Base-by-base conservation (phyloP, 2,888 invertebrate genomes). In the Ophion costatus region DNA sequence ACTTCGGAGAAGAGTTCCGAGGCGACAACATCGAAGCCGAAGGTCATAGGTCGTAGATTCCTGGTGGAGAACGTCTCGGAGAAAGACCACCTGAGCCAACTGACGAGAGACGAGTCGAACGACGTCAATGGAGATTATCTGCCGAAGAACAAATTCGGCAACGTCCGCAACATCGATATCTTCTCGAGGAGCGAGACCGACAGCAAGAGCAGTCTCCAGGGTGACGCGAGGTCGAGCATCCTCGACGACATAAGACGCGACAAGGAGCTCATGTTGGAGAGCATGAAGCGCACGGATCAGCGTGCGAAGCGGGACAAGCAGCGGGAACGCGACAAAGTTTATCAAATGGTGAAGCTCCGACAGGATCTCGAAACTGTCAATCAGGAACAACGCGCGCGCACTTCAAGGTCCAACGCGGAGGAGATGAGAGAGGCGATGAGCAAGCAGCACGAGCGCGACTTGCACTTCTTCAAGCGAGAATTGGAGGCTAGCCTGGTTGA, bases 401-500 rank as follows among this genome's bases (percentile, higher is more conserved):
- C 81, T 29, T 83, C 88, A 64, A 73, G 80, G 0, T 29, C 59
- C 0, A 79, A 71, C 38, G n/a, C 95, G 95, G 90, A 94, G 2
- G 92, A 93, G 29, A 89, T 91, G 2, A 94, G 93, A 59, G 89
- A 66, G 3, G 83, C 82, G 67, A 77, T 91, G 80, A 90, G 91
- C 82, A 90, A 89, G 24, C 92, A 93, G 63, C 92, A 94, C 17
- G 94, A 95, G 90, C 94, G 94, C 80, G 95, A 95, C 91, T 93
- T 95, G 86, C 94, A 95, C 88, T 90, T 93, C 87, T 93, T 95
- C 71, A 95, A 95, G 88, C 94, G 95, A 86, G 95, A 96, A 75
- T 94, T 96, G 89, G 94, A 95, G 84, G 94, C 94, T 82, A 94
- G 94, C 88, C 87, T 95, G 51, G 90, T 93, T 1, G 90, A 91